Conservation (phyloP, 1,140 invertebrate species). For the Neodiprion pinetum region DNA sequence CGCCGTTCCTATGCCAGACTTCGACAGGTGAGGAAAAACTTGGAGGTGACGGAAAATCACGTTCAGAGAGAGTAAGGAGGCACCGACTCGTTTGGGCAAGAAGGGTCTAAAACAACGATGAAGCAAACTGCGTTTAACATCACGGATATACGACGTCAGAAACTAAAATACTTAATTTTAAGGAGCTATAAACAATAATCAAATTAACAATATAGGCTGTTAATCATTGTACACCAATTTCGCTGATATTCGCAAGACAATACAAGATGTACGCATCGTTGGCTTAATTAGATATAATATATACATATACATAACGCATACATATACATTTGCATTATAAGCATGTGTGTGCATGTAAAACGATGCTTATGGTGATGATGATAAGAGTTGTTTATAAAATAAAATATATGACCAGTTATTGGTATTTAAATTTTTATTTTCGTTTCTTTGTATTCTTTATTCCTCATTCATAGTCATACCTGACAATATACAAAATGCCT, state of each 20-base stretch:
- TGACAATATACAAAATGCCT: not conserved
- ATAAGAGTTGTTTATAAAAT: too few species aligned
- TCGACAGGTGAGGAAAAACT: not conserved
- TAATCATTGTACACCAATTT: conserved; percentile 9
- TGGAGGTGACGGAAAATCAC: not conserved
- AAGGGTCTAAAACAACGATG: not conserved
- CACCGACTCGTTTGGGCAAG: too few species aligned
- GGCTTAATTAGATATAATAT: too few species aligned
- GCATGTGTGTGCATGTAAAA: too few species aligned
- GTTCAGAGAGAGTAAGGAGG: not conserved
- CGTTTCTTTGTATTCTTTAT: not conserved
- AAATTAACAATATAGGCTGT: not conserved
- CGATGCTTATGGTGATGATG: too few species aligned
- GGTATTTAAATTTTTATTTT: not conserved
- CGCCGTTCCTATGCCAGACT: not conserved
- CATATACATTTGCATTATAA: too few species aligned
- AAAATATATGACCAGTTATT: too few species aligned
- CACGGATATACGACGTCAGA: not conserved
- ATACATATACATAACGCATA: too few species aligned
- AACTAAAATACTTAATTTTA: conserved; percentile 9
- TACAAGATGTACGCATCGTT: too few species aligned
- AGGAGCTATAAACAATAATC: not conserved
- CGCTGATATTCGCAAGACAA: not conserved
- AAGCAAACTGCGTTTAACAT: not conserved
- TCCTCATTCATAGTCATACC: not conserved